Conservation (phyloP, 2,797 vertebrate genomes). For the Periophthalmus magnuspinnatus region DNA sequence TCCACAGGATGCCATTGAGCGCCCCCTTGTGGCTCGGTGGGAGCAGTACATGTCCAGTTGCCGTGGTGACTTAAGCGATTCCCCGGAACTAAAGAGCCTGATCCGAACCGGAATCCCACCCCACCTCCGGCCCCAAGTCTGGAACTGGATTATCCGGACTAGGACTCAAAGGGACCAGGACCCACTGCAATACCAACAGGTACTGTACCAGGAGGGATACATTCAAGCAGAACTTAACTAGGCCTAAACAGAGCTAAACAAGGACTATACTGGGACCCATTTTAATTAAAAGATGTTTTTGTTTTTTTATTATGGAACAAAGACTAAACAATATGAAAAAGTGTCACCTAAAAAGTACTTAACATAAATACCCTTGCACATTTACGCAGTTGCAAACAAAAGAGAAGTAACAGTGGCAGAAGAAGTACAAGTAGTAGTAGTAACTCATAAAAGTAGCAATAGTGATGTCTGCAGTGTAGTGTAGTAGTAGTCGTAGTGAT, state of each 20-base stretch:
- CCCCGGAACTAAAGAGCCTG: constrained; percentile 81
- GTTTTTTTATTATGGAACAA: too few relatives aligned
- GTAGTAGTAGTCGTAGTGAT: too few relatives aligned
- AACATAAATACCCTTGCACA: too few relatives aligned
- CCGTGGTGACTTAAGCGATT: constrained; percentile 71
- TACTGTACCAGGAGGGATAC: constrained; percentile 2
- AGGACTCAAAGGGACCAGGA: constrained; percentile 55
- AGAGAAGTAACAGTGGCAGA: neutral
- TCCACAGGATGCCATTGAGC: constrained; percentile 76
- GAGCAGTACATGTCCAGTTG: constrained; percentile 75
- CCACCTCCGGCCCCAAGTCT: constrained; percentile 83
- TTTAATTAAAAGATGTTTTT: too few relatives aligned
- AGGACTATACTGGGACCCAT: too few relatives aligned
- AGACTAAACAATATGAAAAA: neutral
- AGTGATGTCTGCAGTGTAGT: neutral
- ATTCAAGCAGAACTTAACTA: neutral
- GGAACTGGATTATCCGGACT: constrained; percentile 86
- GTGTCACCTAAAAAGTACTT: too few relatives aligned
- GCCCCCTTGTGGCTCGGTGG: constrained; percentile 82
- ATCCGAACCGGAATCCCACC: constrained; percentile 84
- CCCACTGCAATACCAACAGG: constrained; percentile 77
- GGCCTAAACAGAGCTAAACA: neutral
- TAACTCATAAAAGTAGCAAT: neutral
- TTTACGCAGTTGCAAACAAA: too few relatives aligned
- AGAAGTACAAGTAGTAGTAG: neutral